Evolutionary conservation across 2,797 vertebrate genomes (phyloP).

Genomic region (Propithecus perrieri): DNA sequence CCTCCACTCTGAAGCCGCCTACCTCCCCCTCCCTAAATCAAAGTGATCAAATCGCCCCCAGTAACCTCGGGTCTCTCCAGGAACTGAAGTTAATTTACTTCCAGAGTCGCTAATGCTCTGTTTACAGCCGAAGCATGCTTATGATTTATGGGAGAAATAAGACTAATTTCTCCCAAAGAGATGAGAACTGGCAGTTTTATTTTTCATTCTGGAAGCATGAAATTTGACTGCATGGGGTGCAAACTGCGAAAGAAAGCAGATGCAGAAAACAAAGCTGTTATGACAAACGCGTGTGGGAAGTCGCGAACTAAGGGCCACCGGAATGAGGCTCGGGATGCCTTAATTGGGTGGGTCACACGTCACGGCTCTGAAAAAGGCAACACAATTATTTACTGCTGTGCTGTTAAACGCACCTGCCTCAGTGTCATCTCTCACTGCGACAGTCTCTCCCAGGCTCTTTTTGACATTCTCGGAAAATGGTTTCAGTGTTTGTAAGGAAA

Average conservation of each 20-base stretch:
- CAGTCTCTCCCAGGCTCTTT: neutral
- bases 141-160: conserved; percentile 64
- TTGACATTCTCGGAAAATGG: neutral
- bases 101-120: neutral
- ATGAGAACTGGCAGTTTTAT: conserved; percentile 46
- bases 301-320: accelerated
- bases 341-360: neutral
- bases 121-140: neutral
- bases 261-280: neutral
- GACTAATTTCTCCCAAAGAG: conserved; percentile 58
- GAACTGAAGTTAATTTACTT: conserved; percentile 7
- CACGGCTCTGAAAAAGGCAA: neutral
- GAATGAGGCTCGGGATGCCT: neutral
- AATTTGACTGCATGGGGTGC: neutral
- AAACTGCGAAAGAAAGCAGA: neutral
- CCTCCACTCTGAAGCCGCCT: neutral
- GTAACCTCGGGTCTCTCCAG: neutral
- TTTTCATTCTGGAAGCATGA: conserved; percentile 57
- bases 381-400: neutral
- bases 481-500: conserved; percentile 5
- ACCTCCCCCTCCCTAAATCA: neutral
- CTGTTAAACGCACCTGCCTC: neutral
- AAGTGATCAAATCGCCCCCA: neutral
- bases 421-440: neutral
- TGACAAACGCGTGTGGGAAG: neutral